Evolutionary conservation across 2,113 vertebrate species (phyloP).

Genomic region (Noturus placidus): DNA sequence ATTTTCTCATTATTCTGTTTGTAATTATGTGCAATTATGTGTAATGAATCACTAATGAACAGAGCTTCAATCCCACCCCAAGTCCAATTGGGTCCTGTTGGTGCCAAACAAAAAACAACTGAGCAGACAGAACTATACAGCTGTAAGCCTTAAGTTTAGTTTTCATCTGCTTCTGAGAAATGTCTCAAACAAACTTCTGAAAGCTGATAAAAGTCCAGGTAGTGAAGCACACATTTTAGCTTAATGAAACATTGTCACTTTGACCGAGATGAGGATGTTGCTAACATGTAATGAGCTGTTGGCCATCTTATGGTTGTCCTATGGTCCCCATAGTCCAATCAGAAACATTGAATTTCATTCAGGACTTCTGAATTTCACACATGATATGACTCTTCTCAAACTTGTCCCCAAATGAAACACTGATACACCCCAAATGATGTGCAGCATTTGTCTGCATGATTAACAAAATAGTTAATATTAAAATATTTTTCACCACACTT

Average conservation of each 20-base stretch:
- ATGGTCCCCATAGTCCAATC: not conserved
- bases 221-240: not conserved
- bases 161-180: not conserved
- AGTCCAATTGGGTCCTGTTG: not conserved
- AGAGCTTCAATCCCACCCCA: not conserved
- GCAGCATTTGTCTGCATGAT: not conserved
- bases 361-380: not conserved
- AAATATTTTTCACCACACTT: not conserved
- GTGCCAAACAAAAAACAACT: not conserved
- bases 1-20: slow-evolving; percentile 8
- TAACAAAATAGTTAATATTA: no score
- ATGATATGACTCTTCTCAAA: not conserved
- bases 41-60: slow-evolving; percentile 4
- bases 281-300: not conserved
- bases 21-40: not conserved
- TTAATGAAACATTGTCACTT: not conserved
- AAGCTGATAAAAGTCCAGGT: not conserved
- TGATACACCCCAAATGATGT: not conserved
- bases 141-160: not conserved
- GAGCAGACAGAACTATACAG: not conserved
- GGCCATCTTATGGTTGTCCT: not conserved
- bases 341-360: not conserved
- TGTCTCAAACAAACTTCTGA: not conserved
- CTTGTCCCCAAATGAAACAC: not conserved
- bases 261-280: not conserved